Conservation (phyloP, 2,113 vertebrate species). For the Hylia prasina region DNA sequence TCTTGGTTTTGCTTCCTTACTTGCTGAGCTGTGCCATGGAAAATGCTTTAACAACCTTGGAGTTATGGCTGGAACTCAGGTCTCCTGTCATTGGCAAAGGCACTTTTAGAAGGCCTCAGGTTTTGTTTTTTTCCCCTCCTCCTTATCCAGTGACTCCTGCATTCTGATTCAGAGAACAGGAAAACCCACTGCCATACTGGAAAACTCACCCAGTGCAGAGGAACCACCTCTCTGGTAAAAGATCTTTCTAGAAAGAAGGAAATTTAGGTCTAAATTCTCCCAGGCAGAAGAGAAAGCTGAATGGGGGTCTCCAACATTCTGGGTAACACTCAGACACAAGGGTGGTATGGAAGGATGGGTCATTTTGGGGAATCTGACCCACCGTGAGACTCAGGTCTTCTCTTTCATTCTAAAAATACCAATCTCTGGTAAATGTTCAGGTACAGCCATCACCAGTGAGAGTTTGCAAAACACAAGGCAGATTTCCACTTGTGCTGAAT, state of each 20-base stretch:
- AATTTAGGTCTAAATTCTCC: neutral
- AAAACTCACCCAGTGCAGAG: neutral
- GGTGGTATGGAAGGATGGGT: neutral
- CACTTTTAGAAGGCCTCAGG: neutral
- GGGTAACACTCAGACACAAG: neutral
- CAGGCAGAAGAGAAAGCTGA: neutral
- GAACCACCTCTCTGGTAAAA: neutral
- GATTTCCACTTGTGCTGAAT: conserved; percentile 10
- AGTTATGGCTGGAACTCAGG: neutral
- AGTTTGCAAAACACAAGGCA: neutral
- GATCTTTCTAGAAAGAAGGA: neutral
- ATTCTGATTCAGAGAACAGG: neutral
- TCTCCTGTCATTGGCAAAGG: neutral
- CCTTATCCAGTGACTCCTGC: neutral
- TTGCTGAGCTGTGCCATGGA: neutral
- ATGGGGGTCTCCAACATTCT: neutral
- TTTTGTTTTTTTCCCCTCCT: neutral
- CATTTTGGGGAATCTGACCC: neutral
- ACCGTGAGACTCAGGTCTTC: neutral
- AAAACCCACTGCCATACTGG: neutral
- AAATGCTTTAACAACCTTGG: neutral
- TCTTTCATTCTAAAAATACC: neutral
- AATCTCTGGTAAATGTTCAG: neutral
- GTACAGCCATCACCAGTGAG: neutral
- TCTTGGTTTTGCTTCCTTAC: neutral